phyloP scores from a whole-genome alignment of 2,113 vertebrate genomes.

The Bos indicus region DNA sequence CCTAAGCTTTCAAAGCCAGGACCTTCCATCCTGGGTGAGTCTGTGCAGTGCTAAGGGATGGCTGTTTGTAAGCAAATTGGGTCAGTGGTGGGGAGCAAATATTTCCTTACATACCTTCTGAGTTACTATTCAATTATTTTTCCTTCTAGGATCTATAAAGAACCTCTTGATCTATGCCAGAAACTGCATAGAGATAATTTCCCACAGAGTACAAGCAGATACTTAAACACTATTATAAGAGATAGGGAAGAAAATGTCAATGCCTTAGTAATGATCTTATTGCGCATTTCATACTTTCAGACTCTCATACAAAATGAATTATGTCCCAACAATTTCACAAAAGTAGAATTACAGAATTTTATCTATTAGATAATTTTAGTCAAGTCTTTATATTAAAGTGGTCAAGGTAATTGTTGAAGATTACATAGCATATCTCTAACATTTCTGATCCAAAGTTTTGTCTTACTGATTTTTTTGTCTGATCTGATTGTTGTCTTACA shows the following conservation, averaged over 20 bases:
- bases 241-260: neutral
- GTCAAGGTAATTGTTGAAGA: neutral
- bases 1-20: neutral
- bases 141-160: neutral
- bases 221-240: neutral
- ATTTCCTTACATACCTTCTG: no score
- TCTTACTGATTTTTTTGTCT: no score
- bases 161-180: neutral
- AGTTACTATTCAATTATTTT: neutral
- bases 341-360: neutral
- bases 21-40: accelerated
- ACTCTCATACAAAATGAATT: neutral
- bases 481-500: neutral
- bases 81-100: neutral
- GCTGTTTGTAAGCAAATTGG: neutral
- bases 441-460: neutral
- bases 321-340: neutral
- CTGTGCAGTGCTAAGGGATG: no score
- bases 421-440: neutral
- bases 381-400: neutral
- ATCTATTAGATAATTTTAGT: neutral
- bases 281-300: neutral
- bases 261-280: neutral
- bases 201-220: neutral
- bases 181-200: neutral